Base-by-base conservation (phyloP, 2,113 vertebrate species). In the Megalops atlanticus region DNA sequence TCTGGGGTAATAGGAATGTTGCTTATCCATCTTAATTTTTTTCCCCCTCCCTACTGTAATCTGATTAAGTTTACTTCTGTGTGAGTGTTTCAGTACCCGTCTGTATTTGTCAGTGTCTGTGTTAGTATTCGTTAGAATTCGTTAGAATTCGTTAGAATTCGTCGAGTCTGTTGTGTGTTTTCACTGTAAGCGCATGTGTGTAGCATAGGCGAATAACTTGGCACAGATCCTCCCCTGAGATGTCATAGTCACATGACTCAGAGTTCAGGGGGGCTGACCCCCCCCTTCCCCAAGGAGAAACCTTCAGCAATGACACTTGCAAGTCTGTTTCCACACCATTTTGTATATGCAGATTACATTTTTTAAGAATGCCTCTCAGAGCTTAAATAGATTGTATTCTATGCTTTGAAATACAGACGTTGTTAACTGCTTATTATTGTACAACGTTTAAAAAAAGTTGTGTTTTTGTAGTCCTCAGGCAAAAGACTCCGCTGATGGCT, bases 191-290 rank as follows among this genome's bases (percentile, higher is more conserved):
- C 27, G 58, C 58, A 31, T 11, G 10, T 64, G 58, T 31, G n/a
- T 24, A 31, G n/a, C 49, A 54, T 21, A 54, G 2, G 18, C 49
- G 5, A 54, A 54, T 16, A 41, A 83, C 79, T 80, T 86, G 84
- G 81, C 84, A 85, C 86, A 85, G 83, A 85, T 77, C 76, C 82
- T 76, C 74, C 81, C 81, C 81, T 76, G 40, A 84, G 80, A 58
- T 82, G 73, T 84, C 58, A 36, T 5, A 39, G 71, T 49, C 12
- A 16, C 38, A 58, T 49, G 73, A 68, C 18, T 76, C 40, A 33
- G 8, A 8, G 31, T 64, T 64, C 31, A 24, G 31, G 58, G 58
- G 58, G 36, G 78, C 74, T 80, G 79, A 43, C n/a, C 47, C 45
- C n/a, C n/a, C n/a, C n/a, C n/a, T n/a, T n/a, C n/a, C n/a, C n/a